Evolutionary conservation across 2,797 vertebrate genomes (phyloP).

Genomic region (Podargus strigoides): DNA sequence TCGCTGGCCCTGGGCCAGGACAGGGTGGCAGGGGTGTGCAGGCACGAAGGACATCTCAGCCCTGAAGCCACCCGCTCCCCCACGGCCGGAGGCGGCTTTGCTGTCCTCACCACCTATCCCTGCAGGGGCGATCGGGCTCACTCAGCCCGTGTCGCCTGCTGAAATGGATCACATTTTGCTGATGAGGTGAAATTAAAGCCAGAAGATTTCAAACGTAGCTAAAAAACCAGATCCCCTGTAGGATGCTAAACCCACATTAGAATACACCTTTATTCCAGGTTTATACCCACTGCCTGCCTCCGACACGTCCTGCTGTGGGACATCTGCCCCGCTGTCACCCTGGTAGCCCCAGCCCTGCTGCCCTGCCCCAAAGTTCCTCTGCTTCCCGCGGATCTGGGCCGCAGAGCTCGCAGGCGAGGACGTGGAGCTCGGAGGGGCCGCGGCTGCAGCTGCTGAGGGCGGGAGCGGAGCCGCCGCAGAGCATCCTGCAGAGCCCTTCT

Average conservation of each 20-base stretch:
- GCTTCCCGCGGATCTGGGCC: background rate
- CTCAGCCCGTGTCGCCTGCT: background rate
- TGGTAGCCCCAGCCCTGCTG: background rate
- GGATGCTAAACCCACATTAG: background rate
- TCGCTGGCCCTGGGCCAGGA: background rate
- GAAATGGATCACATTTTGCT: background rate
- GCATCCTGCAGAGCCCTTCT: background rate
- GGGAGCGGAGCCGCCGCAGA: background rate
- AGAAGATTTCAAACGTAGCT: background rate
- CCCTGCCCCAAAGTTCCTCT: background rate
- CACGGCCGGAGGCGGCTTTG: too few relatives aligned
- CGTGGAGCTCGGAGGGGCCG: background rate
- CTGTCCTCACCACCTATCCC: too few relatives aligned
- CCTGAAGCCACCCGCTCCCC: too few relatives aligned
- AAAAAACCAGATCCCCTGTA: background rate
- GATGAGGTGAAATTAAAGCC: background rate
- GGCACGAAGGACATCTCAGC: too few relatives aligned
- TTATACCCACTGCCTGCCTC: background rate
- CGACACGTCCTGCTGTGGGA: rapidly evolving
- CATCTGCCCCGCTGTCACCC: rapidly evolving
- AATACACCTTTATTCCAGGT: background rate
- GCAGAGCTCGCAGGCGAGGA: background rate
- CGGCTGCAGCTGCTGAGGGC: background rate
- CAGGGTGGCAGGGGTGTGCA: background rate
- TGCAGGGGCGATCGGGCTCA: too few relatives aligned